phyloP scores from a whole-genome alignment of 2,113 vertebrate species.

The Emydocephalus ijimae region DNA sequence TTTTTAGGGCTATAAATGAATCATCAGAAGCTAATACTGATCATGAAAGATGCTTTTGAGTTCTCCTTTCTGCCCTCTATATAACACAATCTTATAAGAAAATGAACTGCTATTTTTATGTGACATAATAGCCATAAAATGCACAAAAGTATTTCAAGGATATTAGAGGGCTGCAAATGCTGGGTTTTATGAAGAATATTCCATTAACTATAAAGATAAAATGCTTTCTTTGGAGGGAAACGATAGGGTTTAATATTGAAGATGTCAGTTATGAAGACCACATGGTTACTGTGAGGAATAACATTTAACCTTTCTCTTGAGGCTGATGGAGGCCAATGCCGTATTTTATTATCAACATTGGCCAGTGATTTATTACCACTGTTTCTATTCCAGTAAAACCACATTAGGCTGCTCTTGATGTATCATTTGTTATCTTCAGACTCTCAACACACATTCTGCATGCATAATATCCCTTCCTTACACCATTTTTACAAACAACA shows the following conservation, averaged over 20 bases:
- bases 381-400: slow-evolving; percentile 79
- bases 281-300: slow-evolving; percentile 74
- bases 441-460: slow-evolving; percentile 65
- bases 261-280: slow-evolving; percentile 73
- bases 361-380: slow-evolving; percentile 81
- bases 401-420: slow-evolving; percentile 71
- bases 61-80: slow-evolving; percentile 21
- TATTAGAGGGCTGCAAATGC: slow-evolving; percentile 48
- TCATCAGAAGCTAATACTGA: slow-evolving; percentile 30
- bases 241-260: slow-evolving; percentile 72
- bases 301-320: slow-evolving; percentile 77
- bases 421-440: slow-evolving; percentile 78
- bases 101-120: slow-evolving; percentile 40
- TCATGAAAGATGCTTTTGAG: slow-evolving; percentile 35
- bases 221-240: slow-evolving; percentile 62
- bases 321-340: slow-evolving; percentile 70
- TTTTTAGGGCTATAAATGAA: slow-evolving; percentile 18
- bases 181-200: slow-evolving; percentile 52
- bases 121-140: slow-evolving; percentile 55
- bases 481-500: slow-evolving; percentile 42
- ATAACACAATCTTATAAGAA: slow-evolving; percentile 35
- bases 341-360: slow-evolving; percentile 79
- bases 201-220: slow-evolving; percentile 64
- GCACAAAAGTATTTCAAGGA: slow-evolving; percentile 53
- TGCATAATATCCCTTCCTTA: slow-evolving; percentile 68